Evolutionary conservation across 2,888 invertebrate species (phyloP).

Genomic region (Clivina fossor): DNA sequence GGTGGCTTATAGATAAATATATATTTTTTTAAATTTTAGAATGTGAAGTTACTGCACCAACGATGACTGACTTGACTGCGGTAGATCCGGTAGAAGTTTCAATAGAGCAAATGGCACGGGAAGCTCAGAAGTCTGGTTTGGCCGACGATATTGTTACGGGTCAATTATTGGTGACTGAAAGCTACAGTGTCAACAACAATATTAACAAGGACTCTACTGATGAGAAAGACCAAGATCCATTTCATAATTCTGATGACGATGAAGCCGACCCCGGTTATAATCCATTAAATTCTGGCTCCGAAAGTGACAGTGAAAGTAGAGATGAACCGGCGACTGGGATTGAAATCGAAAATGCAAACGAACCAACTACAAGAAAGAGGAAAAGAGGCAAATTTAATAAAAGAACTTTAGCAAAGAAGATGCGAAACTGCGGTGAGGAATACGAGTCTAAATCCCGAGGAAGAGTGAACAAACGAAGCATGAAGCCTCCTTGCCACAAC

Average conservation of each 20-base stretch:
- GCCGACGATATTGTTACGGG: constrained; percentile 7
- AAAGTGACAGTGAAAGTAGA: constrained; percentile 10
- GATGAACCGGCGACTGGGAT: constrained; percentile 17
- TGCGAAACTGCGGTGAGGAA: constrained; percentile 22
- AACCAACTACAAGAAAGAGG: constrained; percentile 11
- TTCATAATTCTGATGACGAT: constrained; percentile 16
- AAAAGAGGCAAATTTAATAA: constrained; percentile 17
- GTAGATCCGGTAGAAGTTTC: constrained; percentile 12
- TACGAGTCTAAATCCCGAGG: constrained; percentile 21
- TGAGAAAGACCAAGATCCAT: constrained; percentile 12
- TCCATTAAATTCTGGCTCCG: constrained; percentile 8
- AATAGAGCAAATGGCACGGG: constrained; percentile 12
- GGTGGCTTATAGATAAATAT: constrained; percentile 13
- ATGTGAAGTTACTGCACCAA: constrained; percentile 12
- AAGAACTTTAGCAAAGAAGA: constrained; percentile 19
- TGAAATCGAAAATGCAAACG: constrained; percentile 16
- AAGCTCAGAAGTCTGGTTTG: constrained; percentile 12
- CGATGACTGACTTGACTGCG: constrained; percentile 9
- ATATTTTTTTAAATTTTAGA: constrained; percentile 6
- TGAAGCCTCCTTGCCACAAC: constrained; percentile 22
- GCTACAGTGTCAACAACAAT: constrained; percentile 12
- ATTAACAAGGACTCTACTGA: constrained; percentile 12
- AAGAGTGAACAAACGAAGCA: constrained; percentile 20
- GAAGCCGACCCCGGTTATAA: constrained; percentile 14
- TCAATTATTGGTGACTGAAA: constrained; percentile 14